Percentiles rank a stretch among this genome's conserved stretches.
phyloP scores from a whole-genome alignment of 2,888 invertebrate genomes.

The Brenthis ino region DNA sequence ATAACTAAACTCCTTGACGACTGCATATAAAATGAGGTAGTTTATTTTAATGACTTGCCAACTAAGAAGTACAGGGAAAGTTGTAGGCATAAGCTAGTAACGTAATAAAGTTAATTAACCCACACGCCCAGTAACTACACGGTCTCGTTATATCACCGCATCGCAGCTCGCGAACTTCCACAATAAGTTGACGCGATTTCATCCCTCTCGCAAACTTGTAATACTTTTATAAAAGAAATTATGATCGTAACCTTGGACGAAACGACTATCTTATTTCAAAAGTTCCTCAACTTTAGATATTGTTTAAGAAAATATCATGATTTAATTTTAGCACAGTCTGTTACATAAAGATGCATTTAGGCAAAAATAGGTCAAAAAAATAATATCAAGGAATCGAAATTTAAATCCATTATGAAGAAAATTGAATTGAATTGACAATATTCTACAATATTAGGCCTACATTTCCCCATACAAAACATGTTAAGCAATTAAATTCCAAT shows the following conservation, averaged over 20 bases:
- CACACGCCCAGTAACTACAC: neutral
- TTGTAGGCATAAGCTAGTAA: neutral
- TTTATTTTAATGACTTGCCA: no score
- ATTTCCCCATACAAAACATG: no score
- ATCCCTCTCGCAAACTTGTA: constrained; percentile 6
- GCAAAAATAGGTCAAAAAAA: no score
- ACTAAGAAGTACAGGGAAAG: no score
- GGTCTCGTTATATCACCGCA: constrained; percentile 2
- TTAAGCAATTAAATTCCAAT: no score
- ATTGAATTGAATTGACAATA: no score
- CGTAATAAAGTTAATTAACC: neutral
- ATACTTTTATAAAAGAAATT: constrained; percentile 17
- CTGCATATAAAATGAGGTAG: no score
- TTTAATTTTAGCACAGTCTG: neutral
- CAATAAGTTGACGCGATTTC: constrained; percentile 22
- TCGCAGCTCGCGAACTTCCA: constrained; percentile 17
- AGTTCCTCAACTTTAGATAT: neutral
- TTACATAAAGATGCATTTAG: no score
- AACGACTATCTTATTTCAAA: constrained; percentile 11
- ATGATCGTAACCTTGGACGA: constrained; percentile 11
- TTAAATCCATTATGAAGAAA: no score
- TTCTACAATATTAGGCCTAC: no score
- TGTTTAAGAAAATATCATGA: neutral
- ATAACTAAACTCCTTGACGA: no score
- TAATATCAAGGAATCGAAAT: no score